Conservation (phyloP, 2,797 vertebrate genomes). For the Molossus molossus region DNA sequence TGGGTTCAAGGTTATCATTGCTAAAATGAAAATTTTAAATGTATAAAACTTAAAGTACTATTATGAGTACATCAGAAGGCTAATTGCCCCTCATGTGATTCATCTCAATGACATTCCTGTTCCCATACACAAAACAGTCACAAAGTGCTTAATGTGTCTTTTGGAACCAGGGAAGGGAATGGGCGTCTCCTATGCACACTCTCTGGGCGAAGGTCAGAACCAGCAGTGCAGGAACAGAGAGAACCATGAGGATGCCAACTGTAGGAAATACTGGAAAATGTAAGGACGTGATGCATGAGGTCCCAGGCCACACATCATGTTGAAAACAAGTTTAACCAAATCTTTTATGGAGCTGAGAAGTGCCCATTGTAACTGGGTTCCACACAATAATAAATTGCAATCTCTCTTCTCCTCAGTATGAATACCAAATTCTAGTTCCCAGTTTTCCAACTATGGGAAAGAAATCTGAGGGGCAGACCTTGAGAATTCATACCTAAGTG, state of each 20-base stretch:
- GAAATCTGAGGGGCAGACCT: background rate
- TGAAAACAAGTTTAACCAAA: background rate
- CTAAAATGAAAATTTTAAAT: slow-evolving; percentile 8
- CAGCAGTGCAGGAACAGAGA: background rate
- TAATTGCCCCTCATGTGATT: background rate
- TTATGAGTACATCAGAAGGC: background rate
- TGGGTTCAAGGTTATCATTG: background rate
- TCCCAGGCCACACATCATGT: background rate
- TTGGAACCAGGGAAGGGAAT: background rate
- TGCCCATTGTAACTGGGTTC: background rate
- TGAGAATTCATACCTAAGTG: background rate
- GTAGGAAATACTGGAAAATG: background rate
- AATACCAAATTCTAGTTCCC: background rate
- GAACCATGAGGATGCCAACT: background rate
- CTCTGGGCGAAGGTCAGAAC: background rate
- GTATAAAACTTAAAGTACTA: background rate
- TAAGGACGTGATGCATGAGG: background rate
- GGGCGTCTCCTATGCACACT: background rate
- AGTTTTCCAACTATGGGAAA: background rate
- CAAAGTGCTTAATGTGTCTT: background rate
- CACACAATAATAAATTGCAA: background rate
- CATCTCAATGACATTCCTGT: background rate
- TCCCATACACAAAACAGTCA: background rate
- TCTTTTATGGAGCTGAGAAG: background rate
- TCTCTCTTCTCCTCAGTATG: background rate